These are phyloP conservation scores for Torymus auratus DNA, from an alignment of 2,888 invertebrate species.

Conservation along the genomic window DNA sequence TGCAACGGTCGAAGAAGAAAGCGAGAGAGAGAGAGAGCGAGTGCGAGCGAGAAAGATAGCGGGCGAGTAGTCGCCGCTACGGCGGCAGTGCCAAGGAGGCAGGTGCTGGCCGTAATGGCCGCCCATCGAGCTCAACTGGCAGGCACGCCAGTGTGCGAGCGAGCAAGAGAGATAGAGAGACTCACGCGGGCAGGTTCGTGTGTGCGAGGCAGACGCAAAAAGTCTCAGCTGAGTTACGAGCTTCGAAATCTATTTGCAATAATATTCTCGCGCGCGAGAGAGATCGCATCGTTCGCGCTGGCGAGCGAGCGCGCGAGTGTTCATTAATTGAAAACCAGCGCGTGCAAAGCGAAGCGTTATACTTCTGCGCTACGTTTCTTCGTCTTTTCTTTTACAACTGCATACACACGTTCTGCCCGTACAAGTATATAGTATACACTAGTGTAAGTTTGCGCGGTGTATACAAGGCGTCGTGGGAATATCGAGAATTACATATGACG, in stretches of 20 bases:
- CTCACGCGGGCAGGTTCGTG: constrained; percentile 62
- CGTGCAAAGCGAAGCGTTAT: not conserved
- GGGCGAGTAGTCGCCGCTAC: constrained; percentile 61
- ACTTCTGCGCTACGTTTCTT: no score
- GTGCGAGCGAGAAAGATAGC: constrained; percentile 18
- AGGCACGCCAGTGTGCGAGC: constrained; percentile 50
- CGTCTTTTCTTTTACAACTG: no score
- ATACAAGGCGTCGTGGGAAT: no score
- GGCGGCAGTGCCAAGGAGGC: constrained; percentile 68
- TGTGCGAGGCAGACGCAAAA: constrained; percentile 61
- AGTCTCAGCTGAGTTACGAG: constrained; percentile 65
- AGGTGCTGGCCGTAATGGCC: constrained; percentile 75
- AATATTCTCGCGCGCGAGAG: constrained; percentile 50
- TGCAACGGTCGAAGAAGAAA: constrained; percentile 44
- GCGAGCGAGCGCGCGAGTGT: not conserved
- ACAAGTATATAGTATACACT: no score
- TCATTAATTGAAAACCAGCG: constrained; percentile 70
- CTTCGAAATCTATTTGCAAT: constrained; percentile 69
- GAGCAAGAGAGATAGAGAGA: constrained; percentile 37
- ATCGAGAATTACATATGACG: no score
- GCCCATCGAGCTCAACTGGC: constrained; percentile 63
- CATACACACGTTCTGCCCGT: no score
- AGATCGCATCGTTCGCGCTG: constrained; percentile 21
- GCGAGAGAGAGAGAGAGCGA: constrained; percentile 16
- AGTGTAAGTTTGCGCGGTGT: no score